Base-by-base conservation (phyloP, 2,797 vertebrate species). In the Acrossocheilus fasciatus region DNA sequence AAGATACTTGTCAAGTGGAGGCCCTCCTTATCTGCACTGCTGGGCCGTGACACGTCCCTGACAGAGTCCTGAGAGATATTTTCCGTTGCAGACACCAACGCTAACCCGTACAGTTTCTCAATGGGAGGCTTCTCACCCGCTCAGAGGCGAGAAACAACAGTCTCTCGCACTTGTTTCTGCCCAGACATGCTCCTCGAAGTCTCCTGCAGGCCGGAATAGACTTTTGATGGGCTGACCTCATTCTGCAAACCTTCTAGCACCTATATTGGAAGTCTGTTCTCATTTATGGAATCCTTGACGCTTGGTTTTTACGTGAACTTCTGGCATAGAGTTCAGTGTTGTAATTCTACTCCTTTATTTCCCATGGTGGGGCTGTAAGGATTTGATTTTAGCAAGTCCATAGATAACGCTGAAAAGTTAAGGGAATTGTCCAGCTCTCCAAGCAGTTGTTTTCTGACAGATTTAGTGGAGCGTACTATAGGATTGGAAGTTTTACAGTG, bases 1-100 rank as follows among this genome's bases (percentile, higher is more conserved):
- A 87, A 90, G 83, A 87, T 80, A 43, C 72, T 77, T 85, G 87
- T 89, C 89, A 85, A 69, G 39, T 5, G 30, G 84, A 86, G 43
- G 54, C 45, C 43, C 34, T 66, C 54, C 50, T 88, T 77, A 82
- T 83, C 86, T 81, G 73, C 82, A 39, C 85, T 57, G 39, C 78
- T 83, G 81, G 57, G 87, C 85, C 30, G 17, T 84, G 86, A 86
- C 75, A 87, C 50, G 81, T 89, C 72, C 82, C 77, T 88, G 76
- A 81, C 84, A 81, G 36, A 69, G 69, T 74, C 82, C 87, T 88
- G 39, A 57, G 81, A 68, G 81, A 75, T 66, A 62, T 86, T 70
- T 88, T 89, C 81, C 76, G 9, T 79, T 59, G 59, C 57, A 87
- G 34, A 85, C 43, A 54, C 47, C 6, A 34, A 78, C 64, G 59